Percentiles rank a stretch among this genome's conserved stretches.
Conservation (phyloP, 2,113 vertebrate genomes). For the Halcyon malimbica region DNA sequence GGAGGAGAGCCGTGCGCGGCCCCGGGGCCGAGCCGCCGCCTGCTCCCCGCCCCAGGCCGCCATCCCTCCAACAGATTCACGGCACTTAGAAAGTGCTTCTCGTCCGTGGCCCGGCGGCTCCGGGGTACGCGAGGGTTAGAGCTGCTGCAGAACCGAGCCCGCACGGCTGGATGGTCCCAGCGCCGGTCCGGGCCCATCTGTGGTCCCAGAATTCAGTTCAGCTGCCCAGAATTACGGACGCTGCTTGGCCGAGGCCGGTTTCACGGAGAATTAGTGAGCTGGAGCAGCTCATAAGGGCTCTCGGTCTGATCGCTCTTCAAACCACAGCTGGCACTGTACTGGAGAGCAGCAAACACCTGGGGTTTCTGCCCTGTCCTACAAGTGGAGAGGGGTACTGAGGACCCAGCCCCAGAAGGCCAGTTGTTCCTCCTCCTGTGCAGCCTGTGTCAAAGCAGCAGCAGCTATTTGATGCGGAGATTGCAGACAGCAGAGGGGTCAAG, state of each 20-base stretch:
- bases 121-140: too few species aligned
- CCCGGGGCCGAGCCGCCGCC: background rate
- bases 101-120: background rate
- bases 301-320: background rate
- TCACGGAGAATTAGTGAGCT: background rate
- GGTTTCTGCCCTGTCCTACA: background rate
- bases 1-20: background rate
- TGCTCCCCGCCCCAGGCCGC: background rate
- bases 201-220: background rate
- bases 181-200: background rate
- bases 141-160: background rate
- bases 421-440: background rate
- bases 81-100: background rate
- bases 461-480: accelerated
- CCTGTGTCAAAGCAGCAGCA: background rate
- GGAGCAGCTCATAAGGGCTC: background rate
- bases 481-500: background rate
- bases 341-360: background rate
- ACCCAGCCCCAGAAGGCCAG: too few species aligned
- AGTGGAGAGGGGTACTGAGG: background rate
- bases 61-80: background rate
- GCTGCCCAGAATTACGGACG: background rate
- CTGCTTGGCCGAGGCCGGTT: accelerated
- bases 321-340: accelerated
- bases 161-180: too few species aligned